Conservation (phyloP, 2,888 invertebrate genomes). For the Lypha dubia region DNA sequence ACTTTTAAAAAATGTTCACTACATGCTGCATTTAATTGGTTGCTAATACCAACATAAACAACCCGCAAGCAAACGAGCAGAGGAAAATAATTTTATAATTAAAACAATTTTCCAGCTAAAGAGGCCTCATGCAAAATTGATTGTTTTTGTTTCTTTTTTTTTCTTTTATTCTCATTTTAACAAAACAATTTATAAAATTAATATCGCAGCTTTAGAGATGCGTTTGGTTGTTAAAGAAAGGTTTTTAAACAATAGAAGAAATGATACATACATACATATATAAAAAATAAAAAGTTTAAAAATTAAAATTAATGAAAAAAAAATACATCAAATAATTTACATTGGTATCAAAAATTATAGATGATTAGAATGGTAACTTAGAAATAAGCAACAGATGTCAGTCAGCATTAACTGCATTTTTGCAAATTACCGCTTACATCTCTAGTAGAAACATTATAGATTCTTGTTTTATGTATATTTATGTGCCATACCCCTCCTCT, state of each 20-base stretch:
- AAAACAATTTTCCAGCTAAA: neutral
- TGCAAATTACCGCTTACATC: conserved; percentile 47
- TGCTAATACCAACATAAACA: no score
- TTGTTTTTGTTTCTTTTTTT: no score
- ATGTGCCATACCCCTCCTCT: conserved; percentile 2
- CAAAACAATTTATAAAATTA: conserved; percentile 73
- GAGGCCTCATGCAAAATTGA: conserved; percentile 28
- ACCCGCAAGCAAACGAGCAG: no score
- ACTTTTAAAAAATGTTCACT: no score
- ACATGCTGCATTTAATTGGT: no score
- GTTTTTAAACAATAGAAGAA: conserved; percentile 34
- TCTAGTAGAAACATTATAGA: conserved; percentile 60
- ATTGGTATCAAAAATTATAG: conserved; percentile 69
- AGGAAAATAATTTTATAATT: no score
- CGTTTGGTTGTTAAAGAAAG: conserved; percentile 54
- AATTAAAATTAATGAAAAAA: conserved; percentile 61
- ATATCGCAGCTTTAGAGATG: conserved; percentile 71
- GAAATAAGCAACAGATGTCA: conserved; percentile 67
- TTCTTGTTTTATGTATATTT: conserved; percentile 54
- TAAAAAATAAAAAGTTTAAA: conserved; percentile 55
- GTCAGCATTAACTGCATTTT: conserved; percentile 35
- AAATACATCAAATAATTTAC: conserved; percentile 70
- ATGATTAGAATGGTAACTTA: conserved; percentile 72
- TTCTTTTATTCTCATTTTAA: conserved; percentile 71
- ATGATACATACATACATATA: no score